Evolutionary conservation across 1,140 invertebrate genomes (phyloP).

Genomic region (Acromyrmex heyeri): DNA sequence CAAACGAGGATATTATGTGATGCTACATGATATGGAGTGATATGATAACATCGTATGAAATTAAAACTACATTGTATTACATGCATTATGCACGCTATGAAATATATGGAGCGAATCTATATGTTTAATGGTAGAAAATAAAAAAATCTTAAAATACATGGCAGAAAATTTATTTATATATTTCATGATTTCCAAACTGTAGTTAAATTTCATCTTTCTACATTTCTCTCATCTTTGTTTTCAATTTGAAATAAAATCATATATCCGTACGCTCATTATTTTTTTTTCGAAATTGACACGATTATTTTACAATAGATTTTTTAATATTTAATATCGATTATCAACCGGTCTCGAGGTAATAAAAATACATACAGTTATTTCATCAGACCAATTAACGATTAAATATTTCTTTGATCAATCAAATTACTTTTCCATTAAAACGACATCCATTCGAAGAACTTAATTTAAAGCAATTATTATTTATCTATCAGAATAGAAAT

Average conservation of each 20-base stretch:
- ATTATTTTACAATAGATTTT: not conserved
- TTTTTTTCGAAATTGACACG: not conserved
- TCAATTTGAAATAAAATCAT: not conserved
- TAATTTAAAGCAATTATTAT: not conserved
- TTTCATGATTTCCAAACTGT: not conserved
- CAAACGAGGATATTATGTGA: slow-evolving; percentile 5
- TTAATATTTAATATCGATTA: not conserved
- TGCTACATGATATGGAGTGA: slow-evolving; percentile 11
- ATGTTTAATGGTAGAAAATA: not conserved
- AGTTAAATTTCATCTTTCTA: not conserved
- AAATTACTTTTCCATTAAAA: not conserved
- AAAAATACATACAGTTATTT: slow-evolving; percentile 21
- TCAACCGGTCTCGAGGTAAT: not conserved
- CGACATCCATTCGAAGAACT: not conserved
- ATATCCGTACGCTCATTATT: not conserved
- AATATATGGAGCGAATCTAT: not conserved
- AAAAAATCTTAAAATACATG: not conserved
- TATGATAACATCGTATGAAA: slow-evolving; percentile 28
- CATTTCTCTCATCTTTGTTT: not conserved
- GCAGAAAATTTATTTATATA: not conserved
- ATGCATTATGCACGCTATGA: not conserved
- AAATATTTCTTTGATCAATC: not conserved
- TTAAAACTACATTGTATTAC: slow-evolving; percentile 48
- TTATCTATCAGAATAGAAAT: not conserved
- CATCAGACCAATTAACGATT: slow-evolving; percentile 4